phyloP scores from a whole-genome alignment of 1,140 invertebrate species.

The Diprion similis region DNA sequence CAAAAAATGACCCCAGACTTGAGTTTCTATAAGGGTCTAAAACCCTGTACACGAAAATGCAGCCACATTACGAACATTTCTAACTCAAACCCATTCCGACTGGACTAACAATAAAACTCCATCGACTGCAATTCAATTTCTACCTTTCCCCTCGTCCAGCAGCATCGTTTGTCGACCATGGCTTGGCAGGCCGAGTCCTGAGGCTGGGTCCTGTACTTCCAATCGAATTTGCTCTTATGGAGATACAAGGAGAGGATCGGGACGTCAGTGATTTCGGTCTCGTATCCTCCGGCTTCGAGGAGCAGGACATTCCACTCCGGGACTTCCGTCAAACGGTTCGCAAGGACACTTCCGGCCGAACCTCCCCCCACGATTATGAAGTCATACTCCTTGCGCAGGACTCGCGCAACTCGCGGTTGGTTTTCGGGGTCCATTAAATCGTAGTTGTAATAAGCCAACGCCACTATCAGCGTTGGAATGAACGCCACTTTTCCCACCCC shows the following conservation, averaged over 20 bases:
- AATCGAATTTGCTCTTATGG: slow-evolving; percentile 90
- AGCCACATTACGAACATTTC: too few relatives aligned
- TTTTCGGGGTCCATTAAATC: slow-evolving; percentile 86
- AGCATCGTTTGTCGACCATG: slow-evolving; percentile 80
- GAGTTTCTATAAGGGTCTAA: too few relatives aligned
- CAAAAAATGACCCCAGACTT: too few relatives aligned
- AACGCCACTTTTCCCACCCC: slow-evolving; percentile 77
- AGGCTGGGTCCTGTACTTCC: slow-evolving; percentile 90
- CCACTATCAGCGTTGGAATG: slow-evolving; percentile 78
- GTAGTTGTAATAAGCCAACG: slow-evolving; percentile 85
- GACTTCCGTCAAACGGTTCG: slow-evolving; percentile 82
- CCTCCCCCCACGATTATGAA: slow-evolving; percentile 84
- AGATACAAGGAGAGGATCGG: slow-evolving; percentile 84
- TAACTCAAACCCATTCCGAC: too few relatives aligned
- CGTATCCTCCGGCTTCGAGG: slow-evolving; percentile 87
- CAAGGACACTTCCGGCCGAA: slow-evolving; percentile 86
- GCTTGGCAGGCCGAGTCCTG: slow-evolving; percentile 85
- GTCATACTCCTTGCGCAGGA: slow-evolving; percentile 75
- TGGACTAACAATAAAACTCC: too few relatives aligned
- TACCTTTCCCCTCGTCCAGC: slow-evolving; percentile 84
- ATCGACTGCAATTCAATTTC: not conserved
- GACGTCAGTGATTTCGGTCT: slow-evolving; percentile 83
- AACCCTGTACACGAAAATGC: too few relatives aligned
- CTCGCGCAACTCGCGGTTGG: slow-evolving; percentile 71
- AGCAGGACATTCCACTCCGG: slow-evolving; percentile 81